Base-by-base conservation (phyloP, 2,888 invertebrate species). In the Diarsia mendica region DNA sequence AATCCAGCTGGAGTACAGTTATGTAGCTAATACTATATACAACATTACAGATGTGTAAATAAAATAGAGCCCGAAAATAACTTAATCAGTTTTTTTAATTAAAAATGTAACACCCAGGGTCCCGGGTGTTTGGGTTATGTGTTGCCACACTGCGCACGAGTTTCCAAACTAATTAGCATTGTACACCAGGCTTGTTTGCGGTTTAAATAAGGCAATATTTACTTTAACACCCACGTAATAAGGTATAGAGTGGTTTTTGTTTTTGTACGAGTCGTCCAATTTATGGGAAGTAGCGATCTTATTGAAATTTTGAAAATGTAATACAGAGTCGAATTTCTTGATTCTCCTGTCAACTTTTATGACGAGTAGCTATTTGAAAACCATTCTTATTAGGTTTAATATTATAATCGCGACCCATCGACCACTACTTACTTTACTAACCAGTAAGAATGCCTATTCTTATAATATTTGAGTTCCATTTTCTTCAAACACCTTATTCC, bases 151-250 rank as follows among this genome's bases (percentile, higher is more conserved):
- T 80, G 69, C 51, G 75, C 82, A 84, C 64, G 84, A 82, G 85
- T 87, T 84, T 76, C 61, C 20, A 65, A 74, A 79, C 75, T 69
- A 76, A 86, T 82, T 78, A 80, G 33, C 67, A 79, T 76, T 65
- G 15, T 55, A 46, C 20, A 70, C n/a, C 67, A 63, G 15, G 11
- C 58, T 49, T 71, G 15, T 73, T 77, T 75, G 20, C 67, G 11
- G 53, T 64, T 63, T 28, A 73, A 71, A 75, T 73, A 72, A 77
- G 33, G 58, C 53, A 80, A 83, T 86, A 69, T 82, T 85, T 69
- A 79, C 82, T 77, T 78, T 85, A 77, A 70, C 60, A 68, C 76
- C 63, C n/a, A 72, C 64, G 46, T 20, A 69, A 74, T 80, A 80
- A 63, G 64, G 75, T 55, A 63, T 33, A n/a, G 28, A 33, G 39